Evolutionary conservation across 2,113 vertebrate species (phyloP).

Genomic region (Anas platyrhynchos): DNA sequence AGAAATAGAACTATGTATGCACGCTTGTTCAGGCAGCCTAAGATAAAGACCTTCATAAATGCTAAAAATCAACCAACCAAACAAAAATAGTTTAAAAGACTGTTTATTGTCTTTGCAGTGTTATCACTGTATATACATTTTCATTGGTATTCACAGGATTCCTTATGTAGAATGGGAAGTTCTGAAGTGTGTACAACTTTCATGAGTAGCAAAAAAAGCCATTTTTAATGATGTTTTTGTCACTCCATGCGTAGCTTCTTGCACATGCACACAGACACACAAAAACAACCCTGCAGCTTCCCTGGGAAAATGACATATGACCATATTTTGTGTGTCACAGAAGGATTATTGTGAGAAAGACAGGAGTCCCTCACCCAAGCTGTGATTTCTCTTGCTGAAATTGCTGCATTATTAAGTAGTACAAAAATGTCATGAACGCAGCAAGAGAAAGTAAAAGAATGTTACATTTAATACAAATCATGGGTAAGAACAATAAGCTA

Average conservation of each 20-base stretch:
- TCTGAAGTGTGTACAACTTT: not conserved
- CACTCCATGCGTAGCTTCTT: not conserved
- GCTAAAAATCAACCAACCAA: not conserved
- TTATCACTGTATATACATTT: not conserved
- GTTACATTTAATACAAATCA: not conserved
- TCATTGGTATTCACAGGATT: not conserved
- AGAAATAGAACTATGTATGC: not conserved
- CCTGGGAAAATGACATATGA: not conserved
- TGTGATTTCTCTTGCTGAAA: not conserved
- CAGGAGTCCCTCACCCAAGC: not conserved
- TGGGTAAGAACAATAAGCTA: not conserved
- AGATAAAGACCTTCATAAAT: not conserved
- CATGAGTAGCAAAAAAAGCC: not conserved
- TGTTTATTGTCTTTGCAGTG: not conserved
- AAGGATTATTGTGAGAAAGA: not conserved
- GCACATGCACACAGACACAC: not conserved
- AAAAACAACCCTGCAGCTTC: not conserved
- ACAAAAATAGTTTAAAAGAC: not conserved
- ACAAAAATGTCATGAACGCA: not conserved
- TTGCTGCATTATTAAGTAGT: not conserved
- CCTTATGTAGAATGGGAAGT: not conserved
- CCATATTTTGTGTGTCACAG: not conserved
- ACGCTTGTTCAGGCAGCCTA: not conserved
- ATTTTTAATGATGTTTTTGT: constrained; percentile 2
- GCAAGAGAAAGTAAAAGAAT: not conserved